Conservation (phyloP, 1,140 invertebrate genomes). For the Platyura marginata region DNA sequence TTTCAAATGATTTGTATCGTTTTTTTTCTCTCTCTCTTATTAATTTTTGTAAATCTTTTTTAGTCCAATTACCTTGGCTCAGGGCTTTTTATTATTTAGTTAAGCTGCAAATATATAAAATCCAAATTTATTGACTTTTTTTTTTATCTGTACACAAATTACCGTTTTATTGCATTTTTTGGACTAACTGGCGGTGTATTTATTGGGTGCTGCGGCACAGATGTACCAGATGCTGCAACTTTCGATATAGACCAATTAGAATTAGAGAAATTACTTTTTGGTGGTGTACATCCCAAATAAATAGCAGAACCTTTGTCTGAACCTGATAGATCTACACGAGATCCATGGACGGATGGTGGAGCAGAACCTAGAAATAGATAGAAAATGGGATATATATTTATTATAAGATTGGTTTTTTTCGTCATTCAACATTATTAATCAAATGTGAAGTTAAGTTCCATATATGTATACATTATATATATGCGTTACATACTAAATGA, state of each 20-base stretch:
- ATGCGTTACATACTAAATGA: no score
- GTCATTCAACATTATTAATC: not conserved
- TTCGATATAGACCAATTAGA: conserved; percentile 13
- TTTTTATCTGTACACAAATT: no score
- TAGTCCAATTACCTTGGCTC: no score
- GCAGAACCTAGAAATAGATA: conserved; percentile 25
- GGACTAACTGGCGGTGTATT: conserved; percentile 35
- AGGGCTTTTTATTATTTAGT: not conserved
- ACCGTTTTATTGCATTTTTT: conserved; percentile 23
- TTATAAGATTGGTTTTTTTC: not conserved
- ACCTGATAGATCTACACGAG: conserved; percentile 39
- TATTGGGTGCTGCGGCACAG: conserved; percentile 32
- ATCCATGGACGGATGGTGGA: conserved; percentile 42
- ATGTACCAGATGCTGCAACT: conserved; percentile 23
- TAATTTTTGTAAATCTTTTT: not conserved
- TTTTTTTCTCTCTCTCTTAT: no score
- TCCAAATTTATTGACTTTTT: no score
- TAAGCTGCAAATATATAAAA: not conserved
- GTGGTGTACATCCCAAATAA: conserved; percentile 19
- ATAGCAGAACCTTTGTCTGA: conserved; percentile 34
- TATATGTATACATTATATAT: no score
- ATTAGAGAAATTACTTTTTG: conserved; percentile 12
- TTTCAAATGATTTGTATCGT: no score
- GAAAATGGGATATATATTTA: no score
- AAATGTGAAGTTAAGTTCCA: no score